A percentile compares a stretch with the other conserved stretches of the same genome.
Conservation (phyloP, 2,113 vertebrate genomes). For the Drymodes brunneopygia region DNA sequence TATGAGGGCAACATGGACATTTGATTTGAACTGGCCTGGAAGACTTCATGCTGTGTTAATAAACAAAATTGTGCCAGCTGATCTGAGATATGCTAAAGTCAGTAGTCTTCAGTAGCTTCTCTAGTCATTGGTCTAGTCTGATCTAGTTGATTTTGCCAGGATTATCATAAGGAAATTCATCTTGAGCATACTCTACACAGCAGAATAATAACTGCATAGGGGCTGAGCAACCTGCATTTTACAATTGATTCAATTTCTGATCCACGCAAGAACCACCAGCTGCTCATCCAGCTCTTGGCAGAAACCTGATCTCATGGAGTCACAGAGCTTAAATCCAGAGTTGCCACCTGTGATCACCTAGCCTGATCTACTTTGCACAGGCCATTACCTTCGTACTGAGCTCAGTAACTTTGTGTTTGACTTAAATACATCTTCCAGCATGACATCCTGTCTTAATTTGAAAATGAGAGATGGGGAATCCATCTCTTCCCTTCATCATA, state of each 20-base stretch:
- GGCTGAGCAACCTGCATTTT: neutral
- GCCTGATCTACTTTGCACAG: neutral
- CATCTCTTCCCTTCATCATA: neutral
- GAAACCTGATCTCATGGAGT: neutral
- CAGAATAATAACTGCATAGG: neutral
- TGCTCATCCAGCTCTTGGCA: neutral
- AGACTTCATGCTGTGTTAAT: neutral
- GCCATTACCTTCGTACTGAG: neutral
- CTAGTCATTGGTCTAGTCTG: neutral
- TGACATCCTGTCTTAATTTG: neutral
- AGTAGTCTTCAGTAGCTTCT: neutral
- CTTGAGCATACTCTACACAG: neutral
- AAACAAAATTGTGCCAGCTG: neutral
- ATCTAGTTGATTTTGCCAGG: neutral
- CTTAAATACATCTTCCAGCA: conserved; percentile 11
- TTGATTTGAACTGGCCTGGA: neutral
- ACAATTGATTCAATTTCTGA: neutral
- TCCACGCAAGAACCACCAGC: neutral
- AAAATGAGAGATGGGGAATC: conserved; percentile 17
- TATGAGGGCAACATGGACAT: neutral
- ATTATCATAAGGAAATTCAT: neutral
- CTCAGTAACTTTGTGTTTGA: conserved; percentile 11
- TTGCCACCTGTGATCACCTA: neutral
- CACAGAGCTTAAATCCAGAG: neutral
- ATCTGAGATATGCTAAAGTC: neutral